Base-by-base conservation (phyloP, 2,113 vertebrate species). In the Saccopteryx bilineata region DNA sequence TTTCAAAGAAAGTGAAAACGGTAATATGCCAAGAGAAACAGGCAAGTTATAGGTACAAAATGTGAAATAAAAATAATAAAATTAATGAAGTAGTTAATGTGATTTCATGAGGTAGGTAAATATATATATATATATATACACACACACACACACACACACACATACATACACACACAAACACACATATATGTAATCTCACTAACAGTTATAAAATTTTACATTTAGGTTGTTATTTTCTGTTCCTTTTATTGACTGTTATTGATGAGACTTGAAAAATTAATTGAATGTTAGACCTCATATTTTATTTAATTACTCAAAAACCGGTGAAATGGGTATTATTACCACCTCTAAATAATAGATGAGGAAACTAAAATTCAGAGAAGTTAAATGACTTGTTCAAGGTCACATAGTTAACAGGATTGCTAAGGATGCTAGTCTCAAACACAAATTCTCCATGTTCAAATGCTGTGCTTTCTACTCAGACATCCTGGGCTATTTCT, bases 1-100 rank as follows among this genome's bases (percentile, higher is more conserved):
- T 87, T 97, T 97, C 50, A 91, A 93, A 94, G 87, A 94, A 87
- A 90, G 39, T 94, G 31, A 96, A 86, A 87, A 93, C 3, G 76
- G 50, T 19, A 0, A 26, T 78, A 86, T 54, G 11, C 26, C 74
- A 87, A 63, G 90, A 95, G 66, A 95, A 93, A 65, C 10, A 90
- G 52, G 48, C 31, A 93, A 93, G 9, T 50, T 90, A n/a, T 33
- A 96, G 56, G 39, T 86, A 81, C n/a, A 94, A 68, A 92, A 68
- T 95, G 50, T 54, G 93, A 94, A 96, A 75, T 84, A 68, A 89
- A 96, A 87, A 14, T 46, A 83, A 9, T 78, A n/a, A 94, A 76
- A 87, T 93, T 89, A 94, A 83, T 81, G 83, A 86, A 48, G 21
- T 90, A 68, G 28, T 85, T 75, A 88, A 39, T 66, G 56, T 52